Base-by-base conservation (phyloP, 1,140 invertebrate species). In the Saxidomus purpurata region DNA sequence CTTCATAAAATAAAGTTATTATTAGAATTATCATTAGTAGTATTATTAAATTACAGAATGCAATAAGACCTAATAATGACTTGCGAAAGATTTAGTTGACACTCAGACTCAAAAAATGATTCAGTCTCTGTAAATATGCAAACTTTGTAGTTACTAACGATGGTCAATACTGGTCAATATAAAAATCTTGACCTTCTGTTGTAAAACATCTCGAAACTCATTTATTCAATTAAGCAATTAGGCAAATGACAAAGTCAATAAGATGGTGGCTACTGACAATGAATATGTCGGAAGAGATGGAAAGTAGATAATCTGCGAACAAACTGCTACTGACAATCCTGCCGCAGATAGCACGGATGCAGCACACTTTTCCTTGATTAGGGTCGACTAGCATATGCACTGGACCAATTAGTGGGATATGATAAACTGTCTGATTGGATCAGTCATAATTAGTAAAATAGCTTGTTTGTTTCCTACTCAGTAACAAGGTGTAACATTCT, bases 361-460 rank as follows among this genome's bases (percentile, higher is more conserved):
- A 13, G 36, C 55, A 82, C 80, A 82, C 80, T 82, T 82, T 22
- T 15, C 15, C 19, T 47, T 82, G 80, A 82, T 82, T 82, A 38
- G 80, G 80, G 55, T 82, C 34, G 80, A 82, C 80, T 63, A 34
- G 36, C 80, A 36, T n/a, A n/a, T 63, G 80, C 80, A 82, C 55
- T 67, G 55, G 55, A 82, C 80, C 52, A 82, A 82, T 82, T 82
- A 82, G 36, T 3, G 19, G 43, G 80, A 82, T 38, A 67, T 82
- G 55, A 82, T 82, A 82, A 82, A 61, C 36, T 34, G 36, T 22
- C 34, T 43, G 55, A 67, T 82, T 82, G 34, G 6, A 82, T 82
- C 80, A 36, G 28, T 22, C n/a, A 34, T 59, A 82, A 82, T 82
- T 82, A 67, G 61, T 28, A 25, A 36, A 82, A 59, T 1, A 22